Evolutionary conservation across 1,140 invertebrate species (phyloP), one percentile per base, ranked within the genome.

Genomic region (Zaprionus ornatus): DNA sequence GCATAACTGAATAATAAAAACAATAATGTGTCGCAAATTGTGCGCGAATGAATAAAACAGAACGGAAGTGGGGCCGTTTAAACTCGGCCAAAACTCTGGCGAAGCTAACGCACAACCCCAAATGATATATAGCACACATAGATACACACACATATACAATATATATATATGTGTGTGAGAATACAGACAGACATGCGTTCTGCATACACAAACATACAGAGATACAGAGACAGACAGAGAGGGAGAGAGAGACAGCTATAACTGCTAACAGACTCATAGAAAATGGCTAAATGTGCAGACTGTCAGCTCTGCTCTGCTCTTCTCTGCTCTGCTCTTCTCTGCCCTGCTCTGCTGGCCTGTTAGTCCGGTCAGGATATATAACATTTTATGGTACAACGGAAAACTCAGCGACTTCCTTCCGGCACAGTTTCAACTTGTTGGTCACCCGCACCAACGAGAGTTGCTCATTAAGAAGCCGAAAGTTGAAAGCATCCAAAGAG

Each of bases 1-100:
- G 27, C 61, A 32, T 65, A 62, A 55, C 68, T 69, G 83, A 87
- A 87, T 83, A 88, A 87, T 88, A 88, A 88, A 88, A 88, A 80
- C 77, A 87, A 87, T 88, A 88, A 87, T 88, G 74, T 88, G 86
- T 82, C 73, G 83, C 84, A 87, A 87, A 87, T 87, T 88, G 83
- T 80, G 80, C 80, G 84, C 84, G 74, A 87, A 87, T 87, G 77
- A 88, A 87, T 87, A 88, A 87, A 87, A 87, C 84, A 87, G 72
- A 88, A 64, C 84, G 84, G 84, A 87, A 83, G 84, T 83, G 68
- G 84, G 84, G 67, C 71, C 83, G 83, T 87, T 86, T 87, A 85
- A 66, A 86, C 72, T 80, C 65, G 45, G 45, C 74, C 69, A 50
- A 76, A 66, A 78, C 52, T 35, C 35, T 50, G 23, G 35, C 56